phyloP scores from a whole-genome alignment of 2,113 vertebrate genomes.

The Cettia cetti region DNA sequence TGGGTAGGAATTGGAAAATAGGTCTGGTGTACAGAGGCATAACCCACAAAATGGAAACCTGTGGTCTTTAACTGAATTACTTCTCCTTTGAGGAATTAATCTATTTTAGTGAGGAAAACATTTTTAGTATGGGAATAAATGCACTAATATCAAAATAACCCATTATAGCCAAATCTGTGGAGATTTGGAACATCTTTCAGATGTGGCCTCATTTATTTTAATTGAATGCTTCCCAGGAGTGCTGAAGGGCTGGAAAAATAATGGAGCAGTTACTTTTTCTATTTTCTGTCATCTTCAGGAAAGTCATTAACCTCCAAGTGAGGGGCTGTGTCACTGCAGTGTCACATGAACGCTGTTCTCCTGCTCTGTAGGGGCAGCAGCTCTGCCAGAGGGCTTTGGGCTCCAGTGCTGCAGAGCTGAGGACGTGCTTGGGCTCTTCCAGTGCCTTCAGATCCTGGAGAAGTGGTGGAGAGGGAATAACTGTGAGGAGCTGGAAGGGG shows the following conservation, averaged over 20 bases:
- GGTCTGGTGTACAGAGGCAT: constrained; percentile 53
- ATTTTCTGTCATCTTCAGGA: neutral
- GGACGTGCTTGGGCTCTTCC: neutral
- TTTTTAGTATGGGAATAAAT: constrained; percentile 29
- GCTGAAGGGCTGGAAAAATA: constrained; percentile 6
- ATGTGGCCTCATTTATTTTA: constrained; percentile 59
- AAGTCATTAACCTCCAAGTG: constrained; percentile 40
- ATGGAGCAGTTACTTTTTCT: neutral
- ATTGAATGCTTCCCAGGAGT: constrained; percentile 54
- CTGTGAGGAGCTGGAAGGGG: neutral
- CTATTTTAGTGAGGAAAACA: constrained; percentile 14
- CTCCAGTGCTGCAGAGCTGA: neutral
- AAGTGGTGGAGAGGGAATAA: neutral
- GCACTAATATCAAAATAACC: neutral
- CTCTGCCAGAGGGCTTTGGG: neutral
- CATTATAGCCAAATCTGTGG: neutral
- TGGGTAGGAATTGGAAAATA: constrained; percentile 36
- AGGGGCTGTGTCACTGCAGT: neutral
- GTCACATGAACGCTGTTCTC: neutral
- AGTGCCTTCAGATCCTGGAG: neutral
- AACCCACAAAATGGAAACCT: constrained; percentile 52
- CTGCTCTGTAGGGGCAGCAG: constrained; percentile 1
- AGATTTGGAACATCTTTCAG: constrained; percentile 33
- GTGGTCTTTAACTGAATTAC: constrained; percentile 32
- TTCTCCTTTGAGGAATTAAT: constrained; percentile 31